A percentile compares a stretch with the other conserved stretches of the same genome.
These are phyloP conservation scores for Thalassophryne amazonica DNA, from an alignment of 2,797 vertebrate genomes.

Conservation along the genomic window DNA sequence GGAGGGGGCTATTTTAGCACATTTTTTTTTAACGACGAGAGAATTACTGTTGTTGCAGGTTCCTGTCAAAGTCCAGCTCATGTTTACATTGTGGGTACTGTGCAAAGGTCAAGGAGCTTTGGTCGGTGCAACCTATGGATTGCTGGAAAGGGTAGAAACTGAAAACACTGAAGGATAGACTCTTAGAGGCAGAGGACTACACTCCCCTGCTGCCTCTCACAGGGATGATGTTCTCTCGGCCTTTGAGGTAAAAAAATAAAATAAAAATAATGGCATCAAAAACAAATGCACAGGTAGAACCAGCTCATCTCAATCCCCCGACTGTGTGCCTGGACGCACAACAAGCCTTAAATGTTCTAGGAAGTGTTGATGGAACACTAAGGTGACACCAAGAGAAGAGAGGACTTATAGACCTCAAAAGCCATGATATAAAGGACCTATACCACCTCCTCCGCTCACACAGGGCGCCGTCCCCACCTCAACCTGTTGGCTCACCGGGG, in stretches of 20 bases:
- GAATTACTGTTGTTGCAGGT: conserved; percentile 54
- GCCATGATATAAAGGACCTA: conserved; percentile 74
- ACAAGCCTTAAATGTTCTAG: conserved; percentile 81
- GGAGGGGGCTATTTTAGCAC: conserved; percentile 32
- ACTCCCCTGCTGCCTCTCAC: conserved; percentile 1
- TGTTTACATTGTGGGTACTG: conserved; percentile 67
- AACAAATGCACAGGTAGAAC: conserved; percentile 15
- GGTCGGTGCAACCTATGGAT: conserved; percentile 95
- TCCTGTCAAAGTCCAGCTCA: conserved; percentile 61
- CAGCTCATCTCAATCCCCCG: conserved; percentile 28
- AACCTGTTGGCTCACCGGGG: conserved; percentile 7
- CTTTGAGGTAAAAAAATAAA: conserved; percentile 3
- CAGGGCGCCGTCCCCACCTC: conserved; percentile 12
- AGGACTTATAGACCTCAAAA: conserved; percentile 57
- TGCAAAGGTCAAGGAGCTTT: conserved; percentile 54
- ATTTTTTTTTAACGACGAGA: conserved; percentile 52
- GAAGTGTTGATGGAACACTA: conserved; percentile 33
- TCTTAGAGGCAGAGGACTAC: conserved; percentile 30
- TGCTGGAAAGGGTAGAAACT: conserved; percentile 73
- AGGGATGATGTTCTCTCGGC: conserved; percentile 11
- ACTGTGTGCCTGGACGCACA: conserved; percentile 53
- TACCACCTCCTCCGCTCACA: background rate
- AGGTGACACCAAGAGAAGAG: conserved; percentile 26
- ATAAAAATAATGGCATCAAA: conserved; percentile 26
- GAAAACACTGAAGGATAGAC: conserved; percentile 27